phyloP scores from a whole-genome alignment of 2,113 vertebrate genomes.

The Pontoporia blainvillei region DNA sequence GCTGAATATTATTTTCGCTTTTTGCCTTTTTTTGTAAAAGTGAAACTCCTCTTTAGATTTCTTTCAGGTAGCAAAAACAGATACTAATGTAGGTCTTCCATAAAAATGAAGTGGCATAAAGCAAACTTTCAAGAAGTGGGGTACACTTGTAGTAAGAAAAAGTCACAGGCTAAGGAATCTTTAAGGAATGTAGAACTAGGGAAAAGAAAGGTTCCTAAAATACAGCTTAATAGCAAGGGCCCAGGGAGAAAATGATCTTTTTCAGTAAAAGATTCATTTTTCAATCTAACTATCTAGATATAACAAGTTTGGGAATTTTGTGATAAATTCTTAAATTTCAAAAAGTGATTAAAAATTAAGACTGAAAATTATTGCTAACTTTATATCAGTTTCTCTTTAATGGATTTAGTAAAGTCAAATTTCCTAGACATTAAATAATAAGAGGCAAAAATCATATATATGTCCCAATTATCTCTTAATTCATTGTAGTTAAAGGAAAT shows the following conservation, averaged over 20 bases:
- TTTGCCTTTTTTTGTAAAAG: background rate
- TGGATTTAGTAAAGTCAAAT: background rate
- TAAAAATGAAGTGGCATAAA: background rate
- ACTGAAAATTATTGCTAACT: background rate
- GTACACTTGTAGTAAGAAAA: background rate
- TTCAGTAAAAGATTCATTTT: background rate
- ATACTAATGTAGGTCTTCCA: background rate
- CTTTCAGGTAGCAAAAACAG: background rate
- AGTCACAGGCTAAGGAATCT: background rate
- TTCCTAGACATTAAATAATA: background rate
- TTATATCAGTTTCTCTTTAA: background rate
- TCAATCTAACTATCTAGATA: background rate
- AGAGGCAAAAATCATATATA: background rate
- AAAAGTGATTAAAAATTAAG: constrained; percentile 3
- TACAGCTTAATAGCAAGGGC: background rate
- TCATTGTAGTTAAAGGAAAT: background rate
- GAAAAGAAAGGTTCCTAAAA: background rate
- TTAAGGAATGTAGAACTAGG: background rate
- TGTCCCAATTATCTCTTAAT: background rate
- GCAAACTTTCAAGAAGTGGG: background rate
- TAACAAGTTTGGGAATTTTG: background rate
- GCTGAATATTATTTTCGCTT: background rate
- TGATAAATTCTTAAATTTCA: background rate
- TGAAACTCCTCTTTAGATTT: background rate
- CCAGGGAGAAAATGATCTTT: background rate